Evolutionary conservation across 2,888 invertebrate genomes (phyloP).

Genomic region (Clanis bilineata): DNA sequence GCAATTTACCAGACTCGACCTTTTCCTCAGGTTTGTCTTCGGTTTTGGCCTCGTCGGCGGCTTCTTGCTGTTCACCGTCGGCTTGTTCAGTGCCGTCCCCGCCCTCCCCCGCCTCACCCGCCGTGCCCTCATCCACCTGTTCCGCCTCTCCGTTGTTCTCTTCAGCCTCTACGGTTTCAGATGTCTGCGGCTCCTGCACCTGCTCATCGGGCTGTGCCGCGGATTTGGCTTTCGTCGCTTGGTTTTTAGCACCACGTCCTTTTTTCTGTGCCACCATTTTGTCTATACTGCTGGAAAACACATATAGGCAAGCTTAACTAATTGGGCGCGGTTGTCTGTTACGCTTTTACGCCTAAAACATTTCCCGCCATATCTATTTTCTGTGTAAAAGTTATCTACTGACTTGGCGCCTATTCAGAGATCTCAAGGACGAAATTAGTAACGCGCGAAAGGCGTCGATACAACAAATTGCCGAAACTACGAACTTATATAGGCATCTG

Average conservation of each 20-base stretch:
- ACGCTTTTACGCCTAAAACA: constrained; percentile 35
- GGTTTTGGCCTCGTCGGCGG: constrained; percentile 46
- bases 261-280: constrained; percentile 75
- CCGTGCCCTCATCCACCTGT: constrained; percentile 43
- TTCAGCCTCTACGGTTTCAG: constrained; percentile 47
- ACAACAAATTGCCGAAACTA: constrained; percentile 32
- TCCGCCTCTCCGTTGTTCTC: constrained; percentile 68
- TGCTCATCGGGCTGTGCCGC: constrained; percentile 53
- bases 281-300: constrained; percentile 41
- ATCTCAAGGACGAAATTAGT: constrained; percentile 60
- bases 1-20: constrained; percentile 76
- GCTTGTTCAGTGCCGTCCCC: constrained; percentile 26
- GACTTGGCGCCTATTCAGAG: constrained; percentile 63
- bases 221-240: constrained; percentile 63
- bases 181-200: constrained; percentile 45
- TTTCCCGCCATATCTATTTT: constrained; percentile 63
- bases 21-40: constrained; percentile 70
- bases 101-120: constrained; percentile 32
- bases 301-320: constrained; percentile 30
- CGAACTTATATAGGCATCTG: constrained; percentile 23
- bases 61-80: constrained; percentile 46
- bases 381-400: constrained; percentile 41
- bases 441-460: constrained; percentile 50
- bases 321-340: constrained; percentile 32
- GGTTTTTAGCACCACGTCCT: constrained; percentile 72